Evolutionary conservation across 2,113 vertebrate species (phyloP).

Genomic region (Cebus imitator): DNA sequence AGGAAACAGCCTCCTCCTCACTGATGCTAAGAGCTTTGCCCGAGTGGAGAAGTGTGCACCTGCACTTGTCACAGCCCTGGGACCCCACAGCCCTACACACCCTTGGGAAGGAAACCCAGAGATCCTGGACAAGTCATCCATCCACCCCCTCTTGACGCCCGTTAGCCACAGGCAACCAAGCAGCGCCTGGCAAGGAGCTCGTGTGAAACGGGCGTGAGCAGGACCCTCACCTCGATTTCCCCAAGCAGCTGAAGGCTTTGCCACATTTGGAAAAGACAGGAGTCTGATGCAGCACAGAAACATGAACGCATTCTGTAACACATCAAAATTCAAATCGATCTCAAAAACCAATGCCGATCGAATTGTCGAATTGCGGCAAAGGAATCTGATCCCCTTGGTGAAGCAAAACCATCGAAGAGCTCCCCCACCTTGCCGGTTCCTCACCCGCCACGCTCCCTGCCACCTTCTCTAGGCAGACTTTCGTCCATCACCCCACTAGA

Average conservation of each 20-base stretch:
- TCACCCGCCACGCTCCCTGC: background rate
- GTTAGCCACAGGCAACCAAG: background rate
- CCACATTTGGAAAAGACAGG: background rate
- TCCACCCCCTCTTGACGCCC: background rate
- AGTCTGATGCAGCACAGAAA: accelerated
- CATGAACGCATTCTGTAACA: accelerated
- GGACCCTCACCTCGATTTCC: background rate
- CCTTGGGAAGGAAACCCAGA: background rate
- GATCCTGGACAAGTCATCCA: background rate
- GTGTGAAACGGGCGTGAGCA: accelerated
- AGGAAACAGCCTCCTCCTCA: background rate
- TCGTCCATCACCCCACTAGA: accelerated
- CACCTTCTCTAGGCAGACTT: background rate
- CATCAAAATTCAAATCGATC: accelerated
- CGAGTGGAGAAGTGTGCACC: background rate
- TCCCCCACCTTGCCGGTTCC: background rate
- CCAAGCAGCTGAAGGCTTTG: accelerated
- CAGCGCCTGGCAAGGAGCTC: background rate
- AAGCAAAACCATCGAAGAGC: background rate
- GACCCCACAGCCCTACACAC: background rate
- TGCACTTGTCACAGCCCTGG: background rate
- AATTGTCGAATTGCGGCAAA: accelerated
- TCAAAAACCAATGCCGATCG: too few relatives aligned
- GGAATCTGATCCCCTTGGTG: accelerated
- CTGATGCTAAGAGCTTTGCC: accelerated